Evolutionary conservation across 2,797 vertebrate species (phyloP), one percentile per base, ranked within the genome.

Genomic region (Hippoglossus hippoglossus): DNA sequence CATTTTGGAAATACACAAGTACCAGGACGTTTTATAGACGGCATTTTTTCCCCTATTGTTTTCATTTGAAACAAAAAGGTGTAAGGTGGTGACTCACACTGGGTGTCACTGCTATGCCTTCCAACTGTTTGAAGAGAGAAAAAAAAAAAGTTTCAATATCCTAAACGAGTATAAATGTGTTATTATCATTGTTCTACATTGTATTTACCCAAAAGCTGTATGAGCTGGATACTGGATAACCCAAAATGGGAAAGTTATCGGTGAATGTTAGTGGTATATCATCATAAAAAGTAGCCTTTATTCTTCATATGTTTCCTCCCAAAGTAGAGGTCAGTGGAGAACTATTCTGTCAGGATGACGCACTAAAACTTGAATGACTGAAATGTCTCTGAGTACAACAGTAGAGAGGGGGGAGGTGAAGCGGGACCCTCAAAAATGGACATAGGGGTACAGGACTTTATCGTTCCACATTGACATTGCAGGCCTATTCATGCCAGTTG

Each of bases 1-100:
- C 94, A 95, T 95, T 94, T 95, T 92, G 91, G 83, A 93, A 92
- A 94, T 94, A 93, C 90, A 94, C 92, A 93, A 90, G 86, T 87
- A 90, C 79, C 77, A 82, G 90, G 88, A 87, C 89, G 87, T 94
- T 91, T 85, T 92, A 91, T 88, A 89, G 83, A 88, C 85, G 88
- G 82, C 81, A 59, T 84, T 88, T 89, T 88, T 66, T 84, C 49
- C 54, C 1, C 59, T 46, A 51, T 79, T 88, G 85, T 86, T 90
- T 90, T 89, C 74, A 84, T 89, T 90, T 85, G 74, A 87, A 90
- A 77, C 61, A 61, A 60, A 84, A 86, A 89, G 89, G 89, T 85
- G 82, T 75, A 85, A 92, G 90, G 87, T 88, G 84, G 69, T 60
- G 79, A 87, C 79, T 88, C 31, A 8, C 63, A 63, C 63, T 59